Evolutionary conservation across 1,140 invertebrate species (phyloP), one percentile per base, ranked within the genome.

Genomic region (Pseudomyrmex flavicornis): DNA sequence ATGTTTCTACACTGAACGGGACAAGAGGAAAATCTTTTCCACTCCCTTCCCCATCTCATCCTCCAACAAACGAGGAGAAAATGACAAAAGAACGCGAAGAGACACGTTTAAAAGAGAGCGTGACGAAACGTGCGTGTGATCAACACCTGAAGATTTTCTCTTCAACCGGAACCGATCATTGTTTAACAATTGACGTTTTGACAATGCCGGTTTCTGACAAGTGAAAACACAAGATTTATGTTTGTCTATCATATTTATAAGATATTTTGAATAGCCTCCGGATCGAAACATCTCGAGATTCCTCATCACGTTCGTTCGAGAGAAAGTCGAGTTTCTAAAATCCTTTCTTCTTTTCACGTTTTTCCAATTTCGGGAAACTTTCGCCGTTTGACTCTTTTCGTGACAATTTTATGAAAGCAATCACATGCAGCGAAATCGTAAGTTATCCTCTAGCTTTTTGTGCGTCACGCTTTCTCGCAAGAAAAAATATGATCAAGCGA

Each of bases 121-220:
- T 86, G 74, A 85, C 76, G 50, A 73, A 26, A 50, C 58, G 50
- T 8, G 62, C 88, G 35, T 35, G 35, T 58, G 15, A 80, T 82
- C 79, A 35, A 73, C 76, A 76, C 75, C 13, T 13, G 22, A 50
- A 65, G 69, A 79, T 88, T 88, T 83, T 88, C 59, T 63, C 12
- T 20, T 15, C 13, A 59, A 35, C 35, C 2, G 0, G 1, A 13
- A 58, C 10, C 12, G n/a, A 61, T 4, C 10, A 70, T 80, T 61
- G n/a, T 80, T 61, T 80, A 59, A 80, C 20, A 22, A 48, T 22
- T 46, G 50, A 4, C n/a, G 26, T 3, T 1, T 35, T 35, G 22
- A 13, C 20, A 12, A 1, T 22, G 22, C 15, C 15, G n/a, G 1
- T 56, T 56, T 15, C 13, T 10, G 54, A 46, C 44, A 50, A 72